Evolutionary conservation across 2,113 vertebrate genomes (phyloP), one percentile per base, ranked within the genome.

Genomic region (Atherinomorus stipes): DNA sequence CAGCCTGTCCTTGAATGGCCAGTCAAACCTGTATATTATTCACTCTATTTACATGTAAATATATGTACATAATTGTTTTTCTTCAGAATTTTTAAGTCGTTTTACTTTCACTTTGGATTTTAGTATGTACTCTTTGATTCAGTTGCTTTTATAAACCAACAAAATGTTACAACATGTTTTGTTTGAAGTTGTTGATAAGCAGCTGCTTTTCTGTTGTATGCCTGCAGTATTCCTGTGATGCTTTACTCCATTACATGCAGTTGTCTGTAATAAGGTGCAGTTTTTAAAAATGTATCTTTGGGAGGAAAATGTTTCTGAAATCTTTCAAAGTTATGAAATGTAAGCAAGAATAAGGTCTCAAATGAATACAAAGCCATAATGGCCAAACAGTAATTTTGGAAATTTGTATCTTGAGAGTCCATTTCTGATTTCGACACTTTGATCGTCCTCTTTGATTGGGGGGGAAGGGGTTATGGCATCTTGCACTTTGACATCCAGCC

Each of bases 401-500:
- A 81, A 85, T 91, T 91, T 90, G 71, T 92, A 87, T 85, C 60
- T 45, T 71, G 64, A 79, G 62, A 77, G 78, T 81, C 65, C 49
- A 64, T 79, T 72, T 80, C 71, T 70, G 67, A 83, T 71, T 75
- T 68, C n/a, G 60, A 64, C 63, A 74, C 71, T 79, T 81, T 77
- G 37, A 69, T 66, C 61, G 42, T 79, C 66, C 81, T 80, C 71
- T 80, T 60, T 76, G 38, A 71, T 8, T 11, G 65, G 0, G 57
- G 15, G 58, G 50, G 61, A 25, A 0, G 61, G 49, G 67, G 40
- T 70, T 74, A 49, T 75, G 85, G 81, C 80, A 89, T 89, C 80
- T 87, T 90, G 91, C 90, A 91, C 90, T 89, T 90, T 92, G 85
- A 87, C 85, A 86, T 92, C 83, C 83, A 86, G 87, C 88, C 86